Conservation (phyloP, 2,113 vertebrate genomes). For the Plecotus auritus region DNA sequence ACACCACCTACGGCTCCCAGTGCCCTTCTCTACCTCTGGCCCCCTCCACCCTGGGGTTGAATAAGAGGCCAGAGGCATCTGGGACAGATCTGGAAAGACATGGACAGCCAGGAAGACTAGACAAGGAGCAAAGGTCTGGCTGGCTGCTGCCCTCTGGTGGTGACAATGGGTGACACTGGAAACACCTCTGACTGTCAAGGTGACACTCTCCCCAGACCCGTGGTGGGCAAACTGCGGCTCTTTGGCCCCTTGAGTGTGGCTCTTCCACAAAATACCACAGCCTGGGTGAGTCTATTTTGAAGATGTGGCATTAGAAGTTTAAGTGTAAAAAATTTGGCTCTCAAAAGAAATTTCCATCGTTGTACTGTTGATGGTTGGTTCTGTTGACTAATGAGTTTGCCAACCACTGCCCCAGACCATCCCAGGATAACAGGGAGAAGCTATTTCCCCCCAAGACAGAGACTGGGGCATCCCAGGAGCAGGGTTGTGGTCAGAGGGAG, state of each 20-base stretch:
- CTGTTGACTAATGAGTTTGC: too few relatives aligned
- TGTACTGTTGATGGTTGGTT: too few relatives aligned
- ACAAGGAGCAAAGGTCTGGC: background rate
- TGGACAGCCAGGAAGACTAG: background rate
- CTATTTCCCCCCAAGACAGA: background rate
- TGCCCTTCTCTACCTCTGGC: background rate
- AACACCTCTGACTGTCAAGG: constrained; percentile 54
- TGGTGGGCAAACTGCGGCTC: too few relatives aligned
- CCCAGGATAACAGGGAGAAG: background rate
- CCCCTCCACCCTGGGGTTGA: background rate
- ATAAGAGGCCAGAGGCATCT: background rate
- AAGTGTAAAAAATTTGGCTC: too few relatives aligned
- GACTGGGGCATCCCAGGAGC: background rate
- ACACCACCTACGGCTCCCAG: background rate
- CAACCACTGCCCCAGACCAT: background rate
- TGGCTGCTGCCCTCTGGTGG: constrained; percentile 68
- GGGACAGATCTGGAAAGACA: background rate
- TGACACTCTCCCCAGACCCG: constrained; percentile 3
- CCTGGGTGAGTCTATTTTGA: too few relatives aligned
- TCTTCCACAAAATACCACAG: too few relatives aligned
- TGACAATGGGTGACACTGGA: background rate
- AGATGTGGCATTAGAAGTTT: too few relatives aligned
- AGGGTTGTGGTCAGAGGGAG: background rate
- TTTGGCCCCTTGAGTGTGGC: too few relatives aligned
- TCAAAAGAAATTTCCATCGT: too few relatives aligned